Evolutionary conservation across 2,888 invertebrate genomes (phyloP), one percentile per base, ranked within the genome.

Genomic region (Mesorhabditis belari): DNA sequence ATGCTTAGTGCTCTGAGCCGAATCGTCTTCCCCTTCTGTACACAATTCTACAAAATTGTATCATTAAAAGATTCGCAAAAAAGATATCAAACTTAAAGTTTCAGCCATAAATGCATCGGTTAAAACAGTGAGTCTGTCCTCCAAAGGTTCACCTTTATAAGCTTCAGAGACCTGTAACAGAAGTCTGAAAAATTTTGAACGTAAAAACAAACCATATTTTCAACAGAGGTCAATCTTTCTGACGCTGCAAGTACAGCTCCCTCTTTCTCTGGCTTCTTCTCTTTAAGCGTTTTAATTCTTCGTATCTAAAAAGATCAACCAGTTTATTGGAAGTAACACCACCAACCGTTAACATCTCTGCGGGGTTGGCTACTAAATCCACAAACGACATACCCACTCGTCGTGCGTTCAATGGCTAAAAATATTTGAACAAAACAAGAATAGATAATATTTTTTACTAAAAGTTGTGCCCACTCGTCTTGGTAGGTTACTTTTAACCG

Each of bases 401-500:
- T 50, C 71, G 65, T 5, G 60, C 67, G 50, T 74, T 77, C 9
- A 69, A 56, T 0, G 75, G 73, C 72, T 73, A 58, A 50, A 70
- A 60, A 51, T 35, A 6, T 17, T 12, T 3, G 3, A 3, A 6
- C 28, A 61, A 49, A 44, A 19, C 9, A 2, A 12, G 9, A n/a
- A 57, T 57, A 55, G 17, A 69, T 23, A 0, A 2, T 1, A 1
- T 17, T 62, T n/a, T 17, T 28, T 49, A 9, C 12, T 23, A 9
- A 51, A 51, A 51, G 21, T 12, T 51, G 51, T 51, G 64, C 55
- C 79, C 79, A 79, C 1, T 64, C 63, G 3, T 88, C 86, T 52
- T 86, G 86, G 81, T 90, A 92, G 68, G 88, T 87, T 17, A 96
- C 87, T 70, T 90, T 86, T 23, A 94, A 80, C 51, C 92, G 85